Conservation (phyloP, 2,797 vertebrate species). For the Nannoperca obscura region DNA sequence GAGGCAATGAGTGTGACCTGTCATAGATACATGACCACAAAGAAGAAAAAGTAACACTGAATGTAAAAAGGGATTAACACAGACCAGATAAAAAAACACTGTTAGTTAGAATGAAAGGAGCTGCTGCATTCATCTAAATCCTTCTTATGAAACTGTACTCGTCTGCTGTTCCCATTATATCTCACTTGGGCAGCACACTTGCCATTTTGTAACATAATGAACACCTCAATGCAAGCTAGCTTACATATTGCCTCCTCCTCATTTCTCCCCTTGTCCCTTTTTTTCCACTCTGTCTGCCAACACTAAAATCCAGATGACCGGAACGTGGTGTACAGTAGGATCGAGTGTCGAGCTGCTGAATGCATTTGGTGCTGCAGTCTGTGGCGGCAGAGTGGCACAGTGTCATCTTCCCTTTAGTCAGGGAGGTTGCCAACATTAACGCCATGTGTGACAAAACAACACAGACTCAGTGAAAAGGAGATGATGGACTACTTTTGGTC, state of each 20-base stretch:
- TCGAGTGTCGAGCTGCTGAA: slow-evolving; percentile 69
- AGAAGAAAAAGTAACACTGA: slow-evolving; percentile 16
- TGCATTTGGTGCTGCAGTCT: slow-evolving; percentile 53
- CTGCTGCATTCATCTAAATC: slow-evolving; percentile 14
- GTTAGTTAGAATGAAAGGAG: slow-evolving; percentile 15
- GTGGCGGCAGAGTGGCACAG: slow-evolving; percentile 43
- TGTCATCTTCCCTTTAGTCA: slow-evolving; percentile 60
- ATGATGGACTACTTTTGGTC: slow-evolving; percentile 49
- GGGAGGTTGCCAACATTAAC: slow-evolving; percentile 64
- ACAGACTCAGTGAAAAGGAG: slow-evolving; percentile 49
- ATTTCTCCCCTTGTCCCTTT: slow-evolving; percentile 62
- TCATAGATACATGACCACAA: slow-evolving; percentile 24
- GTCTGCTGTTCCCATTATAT: slow-evolving; percentile 39
- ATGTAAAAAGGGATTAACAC: slow-evolving; percentile 26
- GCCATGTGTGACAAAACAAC: slow-evolving; percentile 68
- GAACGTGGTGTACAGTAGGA: slow-evolving; percentile 76
- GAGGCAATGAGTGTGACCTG: slow-evolving; percentile 21
- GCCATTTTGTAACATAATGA: slow-evolving; percentile 69
- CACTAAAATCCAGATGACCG: slow-evolving; percentile 73
- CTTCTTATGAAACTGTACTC: slow-evolving; percentile 31
- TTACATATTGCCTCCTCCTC: slow-evolving; percentile 60
- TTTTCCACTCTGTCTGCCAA: slow-evolving; percentile 85
- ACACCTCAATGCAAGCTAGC: slow-evolving; percentile 44
- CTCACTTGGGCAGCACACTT: slow-evolving; percentile 43
- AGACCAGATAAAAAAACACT: background rate